Conservation (phyloP, 2,797 vertebrate genomes). For the Sebastes minor region DNA sequence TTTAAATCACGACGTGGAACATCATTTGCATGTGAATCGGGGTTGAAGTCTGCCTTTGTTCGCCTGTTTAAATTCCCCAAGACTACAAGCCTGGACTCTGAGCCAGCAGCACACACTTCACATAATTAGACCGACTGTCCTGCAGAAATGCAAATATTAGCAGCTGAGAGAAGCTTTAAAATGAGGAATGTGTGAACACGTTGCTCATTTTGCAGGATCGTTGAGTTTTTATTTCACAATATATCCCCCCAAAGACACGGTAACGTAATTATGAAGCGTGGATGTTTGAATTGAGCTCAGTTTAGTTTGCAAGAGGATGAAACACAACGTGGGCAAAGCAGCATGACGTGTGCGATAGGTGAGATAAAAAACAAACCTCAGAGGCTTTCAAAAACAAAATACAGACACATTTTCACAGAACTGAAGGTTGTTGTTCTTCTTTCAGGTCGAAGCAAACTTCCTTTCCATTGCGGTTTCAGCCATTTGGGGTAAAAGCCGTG, state of each 20-base stretch:
- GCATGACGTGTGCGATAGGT: not conserved
- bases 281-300: not conserved
- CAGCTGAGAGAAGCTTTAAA: not conserved
- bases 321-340: not conserved
- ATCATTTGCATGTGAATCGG: slow-evolving; percentile 50
- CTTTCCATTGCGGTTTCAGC: slow-evolving; percentile 1
- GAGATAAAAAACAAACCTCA: not conserved
- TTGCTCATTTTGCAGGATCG: not conserved
- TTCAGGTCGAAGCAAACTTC: slow-evolving; percentile 28
- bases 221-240: not conserved
- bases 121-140: slow-evolving; percentile 33
- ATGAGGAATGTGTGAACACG: not conserved
- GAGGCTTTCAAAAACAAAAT: slow-evolving; percentile 9
- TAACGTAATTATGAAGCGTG: not conserved
- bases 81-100: not conserved
- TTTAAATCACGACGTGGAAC: not conserved
- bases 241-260: not conserved
- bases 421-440: not conserved
- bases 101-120: slow-evolving; percentile 10
- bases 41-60: slow-evolving; percentile 35
- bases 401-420: not conserved
- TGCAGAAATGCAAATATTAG: slow-evolving; percentile 37
- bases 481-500: slow-evolving; percentile 49
- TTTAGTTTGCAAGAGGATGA: not conserved
- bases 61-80: slow-evolving; percentile 3